A percentile compares a stretch with the other conserved stretches of the same genome.
phyloP scores from a whole-genome alignment of 2,888 invertebrate genomes.

The Lagria hirta region DNA sequence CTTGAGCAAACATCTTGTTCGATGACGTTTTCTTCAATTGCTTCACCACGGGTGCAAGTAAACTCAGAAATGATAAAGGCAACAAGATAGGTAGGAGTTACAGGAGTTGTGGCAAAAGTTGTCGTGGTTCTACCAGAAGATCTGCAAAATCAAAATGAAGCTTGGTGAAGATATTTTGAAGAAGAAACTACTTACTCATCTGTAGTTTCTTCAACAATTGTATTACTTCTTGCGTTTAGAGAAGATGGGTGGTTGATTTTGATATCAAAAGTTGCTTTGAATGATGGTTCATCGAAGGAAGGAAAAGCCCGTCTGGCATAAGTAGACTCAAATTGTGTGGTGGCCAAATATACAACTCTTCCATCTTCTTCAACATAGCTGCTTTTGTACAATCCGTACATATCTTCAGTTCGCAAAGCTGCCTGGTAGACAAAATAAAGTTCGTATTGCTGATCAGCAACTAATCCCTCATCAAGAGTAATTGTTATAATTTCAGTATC shows the following conservation, averaged over 20 bases:
- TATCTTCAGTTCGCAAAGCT: conserved; percentile 44
- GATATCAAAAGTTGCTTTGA: conserved; percentile 52
- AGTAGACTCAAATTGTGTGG: conserved; percentile 71
- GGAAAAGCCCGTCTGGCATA: conserved; percentile 74
- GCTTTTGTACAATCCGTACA: conserved; percentile 58
- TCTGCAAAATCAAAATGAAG: not conserved
- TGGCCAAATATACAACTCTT: conserved; percentile 51
- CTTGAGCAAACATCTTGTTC: conserved; percentile 36
- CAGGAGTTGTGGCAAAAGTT: conserved; percentile 53
- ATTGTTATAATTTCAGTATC: conserved; percentile 31
- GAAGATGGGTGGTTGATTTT: conserved; percentile 48
- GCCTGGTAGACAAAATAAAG: conserved; percentile 35
- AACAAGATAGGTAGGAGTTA: conserved; percentile 84
- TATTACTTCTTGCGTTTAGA: conserved; percentile 36
- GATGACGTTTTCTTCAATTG: conserved; percentile 15
- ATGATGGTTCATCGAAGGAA: conserved; percentile 70
- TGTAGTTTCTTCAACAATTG: conserved; percentile 2
- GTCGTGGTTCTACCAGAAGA: not conserved
- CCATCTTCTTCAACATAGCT: conserved; percentile 48
- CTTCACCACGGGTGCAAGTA: conserved; percentile 36
- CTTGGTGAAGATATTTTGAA: conserved; percentile 1
- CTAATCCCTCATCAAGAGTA: conserved; percentile 11
- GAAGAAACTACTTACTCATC: not conserved
- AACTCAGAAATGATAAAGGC: conserved; percentile 84
- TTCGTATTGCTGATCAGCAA: conserved; percentile 13